phyloP scores from a whole-genome alignment of 1,140 invertebrate species.

The Brachionus plicatilis region DNA sequence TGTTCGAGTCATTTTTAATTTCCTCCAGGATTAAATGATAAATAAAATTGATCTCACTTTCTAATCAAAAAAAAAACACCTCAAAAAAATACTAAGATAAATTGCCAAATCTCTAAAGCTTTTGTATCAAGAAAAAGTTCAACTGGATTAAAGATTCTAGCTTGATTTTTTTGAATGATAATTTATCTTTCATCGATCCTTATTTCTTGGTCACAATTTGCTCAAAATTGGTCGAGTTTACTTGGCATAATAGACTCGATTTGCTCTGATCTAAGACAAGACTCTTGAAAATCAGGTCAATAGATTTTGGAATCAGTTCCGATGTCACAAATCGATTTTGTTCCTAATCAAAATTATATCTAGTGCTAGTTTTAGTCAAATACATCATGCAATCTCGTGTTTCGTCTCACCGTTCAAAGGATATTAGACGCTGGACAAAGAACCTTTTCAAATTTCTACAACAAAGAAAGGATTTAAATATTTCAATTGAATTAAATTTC shows the following conservation, averaged over 20 bases:
- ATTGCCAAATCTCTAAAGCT: background rate
- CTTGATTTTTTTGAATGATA: background rate
- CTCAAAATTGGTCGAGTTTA: background rate
- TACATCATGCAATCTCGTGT: background rate
- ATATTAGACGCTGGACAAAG: background rate
- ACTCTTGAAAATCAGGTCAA: background rate
- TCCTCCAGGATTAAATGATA: background rate
- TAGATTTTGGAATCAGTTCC: background rate
- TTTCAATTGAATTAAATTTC: constrained; percentile 9
- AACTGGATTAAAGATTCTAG: too few species aligned
- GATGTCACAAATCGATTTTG: background rate
- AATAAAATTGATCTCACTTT: background rate
- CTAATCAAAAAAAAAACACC: background rate
- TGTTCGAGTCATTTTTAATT: background rate
- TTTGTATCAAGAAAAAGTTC: background rate
- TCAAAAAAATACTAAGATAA: background rate
- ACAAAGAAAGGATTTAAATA: background rate
- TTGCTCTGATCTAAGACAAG: background rate
- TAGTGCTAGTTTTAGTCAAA: background rate
- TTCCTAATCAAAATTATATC: background rate
- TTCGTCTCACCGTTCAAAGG: background rate
- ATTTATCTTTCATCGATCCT: background rate
- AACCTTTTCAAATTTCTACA: background rate
- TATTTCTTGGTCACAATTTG: background rate
- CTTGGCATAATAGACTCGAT: background rate